Base-by-base conservation (phyloP, 2,113 vertebrate genomes). In the Bathybates hornii region DNA sequence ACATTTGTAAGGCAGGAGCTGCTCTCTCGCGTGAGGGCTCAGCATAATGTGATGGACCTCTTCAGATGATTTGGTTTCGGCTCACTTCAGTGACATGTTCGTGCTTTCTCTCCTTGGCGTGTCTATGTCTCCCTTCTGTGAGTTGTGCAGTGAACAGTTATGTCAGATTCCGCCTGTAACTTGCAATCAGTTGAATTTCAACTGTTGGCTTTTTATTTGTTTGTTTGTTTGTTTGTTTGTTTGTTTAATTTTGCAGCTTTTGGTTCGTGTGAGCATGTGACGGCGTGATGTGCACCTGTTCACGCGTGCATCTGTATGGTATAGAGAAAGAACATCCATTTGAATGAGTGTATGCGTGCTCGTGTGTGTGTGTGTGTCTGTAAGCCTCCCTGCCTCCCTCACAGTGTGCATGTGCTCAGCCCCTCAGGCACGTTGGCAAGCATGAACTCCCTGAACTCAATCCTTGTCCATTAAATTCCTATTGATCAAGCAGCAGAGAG, bases 361-460 rank as follows among this genome's bases (percentile, higher is more conserved):
- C 7, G 24, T 24, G n/a, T 54, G 85, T 59, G 76, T 57, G 27
- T 14, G 50, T 50, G 45, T 48, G 14, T 48, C 4, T 41, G 66
- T 57, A 68, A 16, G 81, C 63, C 80, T 83, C 79, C 88, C 86
- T 78, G 82, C 86, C 87, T 73, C 87, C 90, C 88, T 93, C 87
- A 53, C 92, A 83, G 93, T 83, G 89, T 93, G 93, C 88, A 84
- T 86, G 93, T 80, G 88, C 89, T 94, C 90, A 93, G 93, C 90
- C 95, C 93, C 92, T 90, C 92, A 91, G 94, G 95, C 94, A 94
- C 93, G 90, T 94, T 94, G 91, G 96, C 93, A 93, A 95, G 93
- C 93, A 95, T 96, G 95, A 96, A 96, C 95, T 96, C 94, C 89
- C 94, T 95, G 96, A 96, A 96, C 95, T 96, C 95, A 90, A 95